Evolutionary conservation across 2,888 invertebrate genomes (phyloP).

Genomic region (Limnephilus marmoratus): DNA sequence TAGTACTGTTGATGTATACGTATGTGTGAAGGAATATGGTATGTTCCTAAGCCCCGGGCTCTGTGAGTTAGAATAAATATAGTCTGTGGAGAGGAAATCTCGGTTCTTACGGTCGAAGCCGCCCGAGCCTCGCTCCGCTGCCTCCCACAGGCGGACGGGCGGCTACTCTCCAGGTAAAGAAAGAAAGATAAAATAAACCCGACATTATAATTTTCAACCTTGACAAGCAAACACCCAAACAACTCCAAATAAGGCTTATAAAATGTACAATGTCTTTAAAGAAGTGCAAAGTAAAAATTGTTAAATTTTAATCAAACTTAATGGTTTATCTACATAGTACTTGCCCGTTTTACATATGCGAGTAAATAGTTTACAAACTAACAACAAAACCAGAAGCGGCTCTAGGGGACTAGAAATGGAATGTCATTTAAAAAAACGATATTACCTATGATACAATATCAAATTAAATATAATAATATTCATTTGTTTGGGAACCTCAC

Average conservation of each 20-base stretch:
- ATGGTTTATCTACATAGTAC: too few species aligned
- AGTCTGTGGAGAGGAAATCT: slow-evolving; percentile 29
- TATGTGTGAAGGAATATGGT: not conserved
- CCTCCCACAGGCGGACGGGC: not conserved
- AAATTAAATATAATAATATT: too few species aligned
- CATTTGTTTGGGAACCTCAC: too few species aligned
- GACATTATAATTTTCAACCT: not conserved
- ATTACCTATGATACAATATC: too few species aligned
- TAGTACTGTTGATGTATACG: not conserved
- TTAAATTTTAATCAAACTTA: too few species aligned
- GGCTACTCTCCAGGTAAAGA: not conserved
- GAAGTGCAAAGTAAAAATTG: too few species aligned
- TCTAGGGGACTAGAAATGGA: too few species aligned
- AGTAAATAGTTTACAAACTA: too few species aligned
- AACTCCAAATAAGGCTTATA: not conserved
- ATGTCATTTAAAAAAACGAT: too few species aligned
- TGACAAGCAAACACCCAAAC: not conserved
- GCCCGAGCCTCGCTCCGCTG: not conserved
- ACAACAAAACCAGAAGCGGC: too few species aligned
- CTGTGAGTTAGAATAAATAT: slow-evolving; percentile 21
- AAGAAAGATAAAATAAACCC: slow-evolving; percentile 15
- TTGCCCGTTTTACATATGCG: too few species aligned
- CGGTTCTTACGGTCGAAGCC: slow-evolving; percentile 32
- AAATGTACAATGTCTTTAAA: too few species aligned
- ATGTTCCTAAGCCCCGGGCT: slow-evolving; percentile 7